phyloP scores from a whole-genome alignment of 2,113 vertebrate species.

The Pseudonaja textilis region DNA sequence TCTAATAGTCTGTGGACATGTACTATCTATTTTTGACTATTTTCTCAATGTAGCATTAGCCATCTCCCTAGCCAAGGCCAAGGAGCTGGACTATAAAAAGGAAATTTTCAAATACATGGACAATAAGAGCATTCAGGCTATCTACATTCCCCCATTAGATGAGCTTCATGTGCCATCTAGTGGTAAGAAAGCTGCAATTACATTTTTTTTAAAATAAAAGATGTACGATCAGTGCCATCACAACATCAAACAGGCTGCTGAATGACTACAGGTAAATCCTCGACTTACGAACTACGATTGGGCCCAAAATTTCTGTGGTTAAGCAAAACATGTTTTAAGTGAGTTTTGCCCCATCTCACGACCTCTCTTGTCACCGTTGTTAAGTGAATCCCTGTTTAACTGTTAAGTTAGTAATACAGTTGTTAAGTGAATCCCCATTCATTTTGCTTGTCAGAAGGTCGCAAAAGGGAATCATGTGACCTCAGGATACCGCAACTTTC shows the following conservation, averaged over 20 bases:
- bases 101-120: not conserved
- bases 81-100: not conserved
- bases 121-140: not conserved
- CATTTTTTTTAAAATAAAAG: not conserved
- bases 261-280: not conserved
- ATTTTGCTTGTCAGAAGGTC: too few species aligned
- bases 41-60: not conserved
- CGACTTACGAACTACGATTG: too few species aligned
- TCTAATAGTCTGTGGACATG: not conserved
- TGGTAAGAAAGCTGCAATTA: not conserved
- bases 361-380: too few species aligned
- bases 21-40: not conserved
- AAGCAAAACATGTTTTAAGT: too few species aligned
- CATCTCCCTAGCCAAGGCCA: not conserved
- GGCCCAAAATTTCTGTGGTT: too few species aligned
- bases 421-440: too few species aligned
- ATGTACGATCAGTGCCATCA: not conserved
- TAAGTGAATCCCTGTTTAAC: too few species aligned
- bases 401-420: too few species aligned
- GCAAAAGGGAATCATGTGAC: too few species aligned
- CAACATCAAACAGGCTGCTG: not conserved
- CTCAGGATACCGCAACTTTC: too few species aligned
- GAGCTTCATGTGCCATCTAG: constrained; percentile 13
- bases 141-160: not conserved
- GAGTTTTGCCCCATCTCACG: too few species aligned